phyloP scores from a whole-genome alignment of 2,797 vertebrate species.

The Gephyroberyx darwinii region DNA sequence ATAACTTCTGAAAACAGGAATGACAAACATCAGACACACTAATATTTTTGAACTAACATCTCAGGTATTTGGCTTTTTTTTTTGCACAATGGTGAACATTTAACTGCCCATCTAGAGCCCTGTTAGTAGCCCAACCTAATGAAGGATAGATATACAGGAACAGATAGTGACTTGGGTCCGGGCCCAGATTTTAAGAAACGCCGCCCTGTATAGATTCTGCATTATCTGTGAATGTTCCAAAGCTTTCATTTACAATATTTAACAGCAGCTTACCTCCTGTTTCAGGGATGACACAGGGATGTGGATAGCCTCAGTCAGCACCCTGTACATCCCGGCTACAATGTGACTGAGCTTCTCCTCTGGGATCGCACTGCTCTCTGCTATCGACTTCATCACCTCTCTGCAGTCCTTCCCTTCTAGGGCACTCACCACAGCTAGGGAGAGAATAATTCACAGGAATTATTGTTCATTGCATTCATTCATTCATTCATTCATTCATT shows the following conservation, averaged over 20 bases:
- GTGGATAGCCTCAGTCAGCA: constrained; percentile 86
- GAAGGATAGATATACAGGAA: neutral
- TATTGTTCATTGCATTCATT: neutral
- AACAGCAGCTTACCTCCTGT: constrained; percentile 79
- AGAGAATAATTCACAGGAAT: constrained; percentile 12
- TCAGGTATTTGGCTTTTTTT: no score
- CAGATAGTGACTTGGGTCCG: neutral
- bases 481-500: no score
- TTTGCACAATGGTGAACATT: no score
- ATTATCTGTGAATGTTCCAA: neutral
- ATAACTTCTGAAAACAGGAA: no score
- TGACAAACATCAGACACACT: no score
- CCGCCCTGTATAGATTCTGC: neutral
- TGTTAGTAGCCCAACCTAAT: neutral
- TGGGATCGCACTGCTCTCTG: constrained; percentile 77
- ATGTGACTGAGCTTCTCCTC: constrained; percentile 84
- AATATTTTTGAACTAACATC: no score
- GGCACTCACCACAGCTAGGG: constrained; percentile 83
- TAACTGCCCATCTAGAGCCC: neutral
- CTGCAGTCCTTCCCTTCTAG: constrained; percentile 86
- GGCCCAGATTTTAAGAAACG: neutral
- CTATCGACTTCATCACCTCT: constrained; percentile 78
- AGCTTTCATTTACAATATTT: neutral
- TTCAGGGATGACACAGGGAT: constrained; percentile 83
- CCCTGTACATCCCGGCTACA: constrained; percentile 83